Evolutionary conservation across 2,797 vertebrate species (phyloP).

Genomic region (Channa striata): DNA sequence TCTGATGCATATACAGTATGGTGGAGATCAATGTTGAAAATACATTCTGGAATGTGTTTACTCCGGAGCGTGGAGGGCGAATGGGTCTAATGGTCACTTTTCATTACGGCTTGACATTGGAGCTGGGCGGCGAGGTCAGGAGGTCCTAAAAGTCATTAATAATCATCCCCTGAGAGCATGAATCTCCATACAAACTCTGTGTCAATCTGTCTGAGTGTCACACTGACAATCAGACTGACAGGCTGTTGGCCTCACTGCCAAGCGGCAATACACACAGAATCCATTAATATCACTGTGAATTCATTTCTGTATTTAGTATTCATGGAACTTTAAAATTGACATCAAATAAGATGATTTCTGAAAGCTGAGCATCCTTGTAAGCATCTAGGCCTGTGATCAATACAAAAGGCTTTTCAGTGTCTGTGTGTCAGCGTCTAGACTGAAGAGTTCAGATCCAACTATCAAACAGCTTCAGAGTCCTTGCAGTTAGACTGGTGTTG

Average conservation of each 20-base stretch:
- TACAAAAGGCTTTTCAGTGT: conserved; percentile 22
- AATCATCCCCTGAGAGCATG: conserved; percentile 1
- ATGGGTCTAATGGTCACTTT: background rate
- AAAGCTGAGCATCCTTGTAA: conserved; percentile 23
- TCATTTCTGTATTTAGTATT: conserved; percentile 11
- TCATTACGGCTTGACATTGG: background rate
- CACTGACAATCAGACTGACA: background rate
- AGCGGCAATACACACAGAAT: background rate
- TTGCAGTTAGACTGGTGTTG: conserved; percentile 26
- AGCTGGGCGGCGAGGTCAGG: background rate
- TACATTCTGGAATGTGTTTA: no score
- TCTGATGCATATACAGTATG: no score
- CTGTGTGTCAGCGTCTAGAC: conserved; percentile 21
- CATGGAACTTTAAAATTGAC: background rate
- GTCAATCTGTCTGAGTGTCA: background rate
- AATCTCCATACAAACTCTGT: background rate
- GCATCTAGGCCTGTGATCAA: conserved; percentile 39
- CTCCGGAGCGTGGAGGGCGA: background rate
- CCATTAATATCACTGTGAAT: background rate
- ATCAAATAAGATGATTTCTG: conserved; percentile 1
- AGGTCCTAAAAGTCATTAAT: conserved; percentile 3
- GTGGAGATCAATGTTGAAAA: background rate
- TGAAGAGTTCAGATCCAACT: conserved; percentile 35
- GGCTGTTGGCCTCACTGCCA: background rate
- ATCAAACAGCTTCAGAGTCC: conserved; percentile 29